Conservation (phyloP, 2,113 vertebrate genomes). For the Podiceps cristatus region DNA sequence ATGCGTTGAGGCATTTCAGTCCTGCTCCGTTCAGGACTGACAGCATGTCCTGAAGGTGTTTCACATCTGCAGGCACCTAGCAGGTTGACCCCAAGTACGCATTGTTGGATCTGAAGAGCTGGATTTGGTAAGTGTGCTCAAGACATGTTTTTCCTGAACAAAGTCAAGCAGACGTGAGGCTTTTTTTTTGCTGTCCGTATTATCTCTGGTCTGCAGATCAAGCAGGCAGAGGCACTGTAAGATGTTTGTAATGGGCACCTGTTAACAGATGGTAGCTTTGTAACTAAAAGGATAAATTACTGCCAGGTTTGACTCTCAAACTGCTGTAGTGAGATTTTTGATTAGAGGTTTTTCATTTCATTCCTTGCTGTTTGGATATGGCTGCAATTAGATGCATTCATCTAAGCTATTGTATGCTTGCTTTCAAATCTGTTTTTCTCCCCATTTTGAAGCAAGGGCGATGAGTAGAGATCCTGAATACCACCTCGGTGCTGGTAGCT, state of each 20-base stretch:
- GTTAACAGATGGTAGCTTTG: background rate
- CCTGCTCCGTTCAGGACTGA: background rate
- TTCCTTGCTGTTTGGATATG: background rate
- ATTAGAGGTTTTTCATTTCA: background rate
- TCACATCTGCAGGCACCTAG: background rate
- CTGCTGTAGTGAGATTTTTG: background rate
- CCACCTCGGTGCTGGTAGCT: background rate
- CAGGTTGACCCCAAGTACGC: accelerated
- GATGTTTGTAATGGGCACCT: background rate
- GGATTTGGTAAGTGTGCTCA: background rate
- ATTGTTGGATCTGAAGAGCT: background rate
- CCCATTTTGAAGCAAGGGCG: background rate
- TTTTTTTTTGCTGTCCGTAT: background rate
- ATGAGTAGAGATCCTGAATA: background rate
- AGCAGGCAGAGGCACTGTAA: background rate
- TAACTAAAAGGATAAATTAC: background rate
- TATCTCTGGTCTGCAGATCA: background rate
- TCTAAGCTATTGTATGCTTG: background rate
- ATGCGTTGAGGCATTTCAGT: background rate
- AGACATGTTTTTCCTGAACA: background rate
- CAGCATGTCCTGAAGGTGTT: background rate
- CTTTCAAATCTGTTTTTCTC: background rate
- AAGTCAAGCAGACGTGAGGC: background rate
- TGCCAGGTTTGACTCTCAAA: background rate
- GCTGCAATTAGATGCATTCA: background rate